These are phyloP conservation scores for Ericerus pela DNA, from an alignment of 1,140 invertebrate species.

Conservation along the genomic window DNA sequence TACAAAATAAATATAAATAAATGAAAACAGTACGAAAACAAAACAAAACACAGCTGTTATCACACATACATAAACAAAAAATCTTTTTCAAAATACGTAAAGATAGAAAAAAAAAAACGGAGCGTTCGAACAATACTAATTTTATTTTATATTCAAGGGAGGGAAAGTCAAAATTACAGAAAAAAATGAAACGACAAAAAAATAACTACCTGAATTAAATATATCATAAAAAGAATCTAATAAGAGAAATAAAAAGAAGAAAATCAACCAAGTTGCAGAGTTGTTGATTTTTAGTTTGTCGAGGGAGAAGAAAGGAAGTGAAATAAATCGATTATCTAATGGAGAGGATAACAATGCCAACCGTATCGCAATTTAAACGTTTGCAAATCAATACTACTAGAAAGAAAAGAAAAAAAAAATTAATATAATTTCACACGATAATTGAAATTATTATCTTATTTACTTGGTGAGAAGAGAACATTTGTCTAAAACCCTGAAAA, in stretches of 20 bases:
- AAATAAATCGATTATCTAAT: too few relatives aligned
- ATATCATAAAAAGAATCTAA: not conserved
- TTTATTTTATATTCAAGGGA: not conserved
- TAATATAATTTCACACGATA: not conserved
- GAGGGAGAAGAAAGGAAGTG: too few relatives aligned
- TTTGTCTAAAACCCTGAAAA: slow-evolving; percentile 1
- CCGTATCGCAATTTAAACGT: not conserved
- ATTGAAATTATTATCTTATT: slow-evolving; percentile 4
- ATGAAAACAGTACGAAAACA: too few relatives aligned
- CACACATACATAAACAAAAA: slow-evolving; percentile 9
- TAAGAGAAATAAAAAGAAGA: slow-evolving; percentile 5
- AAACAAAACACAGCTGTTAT: slow-evolving; percentile 8
- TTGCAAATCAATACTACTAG: not conserved
- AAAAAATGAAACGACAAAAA: not conserved
- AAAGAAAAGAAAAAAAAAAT: not conserved
- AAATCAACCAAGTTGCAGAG: too few relatives aligned
- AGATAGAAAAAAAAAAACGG: not conserved
- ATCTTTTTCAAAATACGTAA: not conserved
- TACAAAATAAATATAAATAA: slow-evolving; percentile 7
- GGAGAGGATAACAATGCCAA: not conserved
- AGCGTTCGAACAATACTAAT: not conserved
- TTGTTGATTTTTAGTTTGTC: too few relatives aligned
- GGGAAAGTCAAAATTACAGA: not conserved
- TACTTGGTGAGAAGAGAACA: too few relatives aligned
- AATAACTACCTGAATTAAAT: not conserved